Percentiles rank a stretch among this genome's conserved stretches.
These are phyloP conservation scores for Pelodiscus sinensis DNA, from an alignment of 2,113 vertebrate genomes.

Conservation along the genomic window DNA sequence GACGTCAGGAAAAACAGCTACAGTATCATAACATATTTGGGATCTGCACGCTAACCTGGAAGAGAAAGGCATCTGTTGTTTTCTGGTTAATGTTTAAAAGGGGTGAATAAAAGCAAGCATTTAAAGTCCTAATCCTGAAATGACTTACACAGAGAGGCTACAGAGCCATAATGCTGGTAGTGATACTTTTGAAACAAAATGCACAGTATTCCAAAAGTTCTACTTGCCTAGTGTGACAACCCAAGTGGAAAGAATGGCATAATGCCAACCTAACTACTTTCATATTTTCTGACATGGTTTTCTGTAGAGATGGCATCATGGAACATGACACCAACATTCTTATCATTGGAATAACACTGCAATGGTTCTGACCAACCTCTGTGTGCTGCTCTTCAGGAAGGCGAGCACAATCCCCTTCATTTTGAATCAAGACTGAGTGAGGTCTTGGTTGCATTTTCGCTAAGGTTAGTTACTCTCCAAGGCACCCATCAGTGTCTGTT, in stretches of 20 bases:
- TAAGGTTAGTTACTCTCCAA: neutral
- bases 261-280: neutral
- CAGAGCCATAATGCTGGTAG: neutral
- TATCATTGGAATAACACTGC: neutral
- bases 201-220: neutral
- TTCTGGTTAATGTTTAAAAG: neutral
- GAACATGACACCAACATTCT: neutral
- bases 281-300: neutral
- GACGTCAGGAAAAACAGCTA: constrained; percentile 30
- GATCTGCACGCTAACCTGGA: neutral
- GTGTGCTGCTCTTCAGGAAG: neutral
- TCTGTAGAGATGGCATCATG: neutral
- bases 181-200: neutral
- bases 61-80: neutral
- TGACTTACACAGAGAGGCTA: neutral
- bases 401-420: neutral
- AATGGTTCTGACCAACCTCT: neutral
- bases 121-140: neutral
- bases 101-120: neutral
- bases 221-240: neutral
- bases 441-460: neutral
- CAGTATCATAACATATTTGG: neutral
- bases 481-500: neutral
- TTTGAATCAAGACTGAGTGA: neutral
- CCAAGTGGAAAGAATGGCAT: neutral